Conservation (phyloP, 2,888 invertebrate genomes). For the Eurytoma adleriae region DNA sequence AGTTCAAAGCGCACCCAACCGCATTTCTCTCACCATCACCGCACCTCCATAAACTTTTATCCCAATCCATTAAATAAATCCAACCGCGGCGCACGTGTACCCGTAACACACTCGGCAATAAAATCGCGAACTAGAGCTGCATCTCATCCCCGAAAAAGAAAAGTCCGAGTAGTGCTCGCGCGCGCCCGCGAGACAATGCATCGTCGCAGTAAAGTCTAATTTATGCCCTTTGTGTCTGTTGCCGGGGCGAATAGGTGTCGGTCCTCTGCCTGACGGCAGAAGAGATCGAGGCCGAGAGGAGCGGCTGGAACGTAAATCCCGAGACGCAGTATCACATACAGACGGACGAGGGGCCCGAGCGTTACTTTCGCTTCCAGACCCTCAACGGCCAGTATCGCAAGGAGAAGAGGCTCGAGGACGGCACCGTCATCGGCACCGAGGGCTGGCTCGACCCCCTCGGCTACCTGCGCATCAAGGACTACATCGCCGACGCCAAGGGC, state of each 20-base stretch:
- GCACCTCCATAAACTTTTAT: too few relatives aligned
- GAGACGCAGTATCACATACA: conserved; percentile 93
- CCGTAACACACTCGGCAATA: background rate
- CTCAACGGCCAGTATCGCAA: conserved; percentile 92
- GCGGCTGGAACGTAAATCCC: conserved; percentile 80
- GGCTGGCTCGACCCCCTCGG: conserved; percentile 93
- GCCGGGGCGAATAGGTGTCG: conserved; percentile 65
- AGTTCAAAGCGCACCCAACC: too few relatives aligned
- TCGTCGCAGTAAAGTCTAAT: conserved; percentile 36
- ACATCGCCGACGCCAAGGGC: conserved; percentile 90
- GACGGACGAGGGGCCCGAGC: conserved; percentile 94
- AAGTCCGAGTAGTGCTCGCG: background rate
- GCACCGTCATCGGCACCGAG: conserved; percentile 91
- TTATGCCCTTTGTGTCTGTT: conserved; percentile 45
- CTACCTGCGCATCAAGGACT: conserved; percentile 88
- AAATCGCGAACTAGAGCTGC: background rate
- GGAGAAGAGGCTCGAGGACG: conserved; percentile 90
- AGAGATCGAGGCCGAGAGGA: conserved; percentile 72
- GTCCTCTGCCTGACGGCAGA: conserved; percentile 70
- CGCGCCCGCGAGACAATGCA: background rate
- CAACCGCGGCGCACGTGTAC: background rate
- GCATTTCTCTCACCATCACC: too few relatives aligned
- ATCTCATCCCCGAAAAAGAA: background rate
- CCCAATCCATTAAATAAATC: too few relatives aligned
- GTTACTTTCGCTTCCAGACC: conserved; percentile 93